Conservation (phyloP, 1,140 invertebrate species). For the Eueides isabella region DNA sequence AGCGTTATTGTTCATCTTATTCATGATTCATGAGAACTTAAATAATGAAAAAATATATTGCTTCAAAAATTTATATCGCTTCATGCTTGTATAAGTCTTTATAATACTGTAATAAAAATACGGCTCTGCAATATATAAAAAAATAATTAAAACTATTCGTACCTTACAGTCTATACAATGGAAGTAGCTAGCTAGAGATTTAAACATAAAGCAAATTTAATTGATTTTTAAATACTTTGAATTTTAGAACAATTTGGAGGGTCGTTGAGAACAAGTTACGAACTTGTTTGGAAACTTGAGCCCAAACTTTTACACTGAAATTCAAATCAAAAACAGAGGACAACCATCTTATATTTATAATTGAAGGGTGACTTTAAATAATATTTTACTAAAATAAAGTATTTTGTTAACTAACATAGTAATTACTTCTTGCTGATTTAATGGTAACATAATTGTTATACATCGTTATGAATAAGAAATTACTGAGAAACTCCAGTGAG, state of each 20-base stretch:
- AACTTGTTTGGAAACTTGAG: constrained; percentile 18
- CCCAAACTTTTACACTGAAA: constrained; percentile 18
- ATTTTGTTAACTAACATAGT: background rate
- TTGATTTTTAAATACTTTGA: constrained; percentile 26
- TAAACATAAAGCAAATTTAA: constrained; percentile 5
- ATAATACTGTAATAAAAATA: background rate
- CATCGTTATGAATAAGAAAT: background rate
- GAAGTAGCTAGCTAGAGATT: background rate
- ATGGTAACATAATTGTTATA: background rate
- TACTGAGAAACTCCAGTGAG: background rate
- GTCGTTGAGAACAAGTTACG: constrained; percentile 23
- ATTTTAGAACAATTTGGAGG: constrained; percentile 17
- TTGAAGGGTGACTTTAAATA: background rate
- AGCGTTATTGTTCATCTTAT: constrained; percentile 1
- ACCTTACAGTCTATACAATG: background rate
- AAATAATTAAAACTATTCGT: background rate
- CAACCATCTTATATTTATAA: constrained; percentile 21
- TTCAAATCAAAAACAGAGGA: constrained; percentile 14
- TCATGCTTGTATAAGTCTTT: background rate
- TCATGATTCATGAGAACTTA: background rate
- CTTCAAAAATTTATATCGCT: background rate
- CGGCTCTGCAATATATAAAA: background rate
- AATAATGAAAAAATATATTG: background rate
- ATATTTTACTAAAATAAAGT: background rate
- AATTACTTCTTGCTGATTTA: background rate